Conservation (phyloP, 1,140 invertebrate genomes). For the Batillaria attramentaria region DNA sequence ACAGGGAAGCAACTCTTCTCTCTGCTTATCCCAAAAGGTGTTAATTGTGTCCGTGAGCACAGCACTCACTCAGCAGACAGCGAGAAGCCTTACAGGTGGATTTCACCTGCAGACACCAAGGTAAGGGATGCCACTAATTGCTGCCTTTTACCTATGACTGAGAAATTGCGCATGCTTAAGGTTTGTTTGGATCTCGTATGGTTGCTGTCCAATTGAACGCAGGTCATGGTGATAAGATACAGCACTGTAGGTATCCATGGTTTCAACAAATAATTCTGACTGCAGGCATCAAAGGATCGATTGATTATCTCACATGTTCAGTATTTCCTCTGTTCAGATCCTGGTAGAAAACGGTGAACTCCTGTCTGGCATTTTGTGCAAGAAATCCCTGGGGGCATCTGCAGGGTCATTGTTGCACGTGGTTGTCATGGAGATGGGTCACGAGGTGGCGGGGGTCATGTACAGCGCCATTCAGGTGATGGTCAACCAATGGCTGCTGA, state of each 20-base stretch:
- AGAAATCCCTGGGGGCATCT: slow-evolving; percentile 96
- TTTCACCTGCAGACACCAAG: slow-evolving; percentile 99
- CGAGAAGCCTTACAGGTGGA: slow-evolving; percentile 99
- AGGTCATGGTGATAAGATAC: too few relatives aligned
- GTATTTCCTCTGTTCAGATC: slow-evolving; percentile 71
- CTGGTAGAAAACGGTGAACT: slow-evolving; percentile 98
- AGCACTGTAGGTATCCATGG: too few relatives aligned
- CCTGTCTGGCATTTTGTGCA: slow-evolving; percentile 94
- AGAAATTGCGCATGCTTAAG: not conserved
- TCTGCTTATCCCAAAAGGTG: slow-evolving; percentile 97
- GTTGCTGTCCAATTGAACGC: too few relatives aligned
- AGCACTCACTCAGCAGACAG: slow-evolving; percentile 99
- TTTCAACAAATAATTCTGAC: too few relatives aligned
- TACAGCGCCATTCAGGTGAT: slow-evolving; percentile 99
- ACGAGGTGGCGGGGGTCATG: slow-evolving; percentile 96
- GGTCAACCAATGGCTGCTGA: slow-evolving; percentile 97
- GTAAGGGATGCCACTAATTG: too few relatives aligned
- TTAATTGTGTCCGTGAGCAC: slow-evolving; percentile 98
- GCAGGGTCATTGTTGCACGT: slow-evolving; percentile 98
- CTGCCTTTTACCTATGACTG: too few relatives aligned
- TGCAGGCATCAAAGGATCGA: not conserved
- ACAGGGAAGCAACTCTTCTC: slow-evolving; percentile 98
- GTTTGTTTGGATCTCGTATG: not conserved
- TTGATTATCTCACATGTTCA: not conserved
- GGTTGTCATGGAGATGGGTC: slow-evolving; percentile 96